A percentile compares a stretch with the other conserved stretches of the same genome.
Evolutionary conservation across 2,797 vertebrate genomes (phyloP).

Genomic region (Pantherophis vulpinus): DNA sequence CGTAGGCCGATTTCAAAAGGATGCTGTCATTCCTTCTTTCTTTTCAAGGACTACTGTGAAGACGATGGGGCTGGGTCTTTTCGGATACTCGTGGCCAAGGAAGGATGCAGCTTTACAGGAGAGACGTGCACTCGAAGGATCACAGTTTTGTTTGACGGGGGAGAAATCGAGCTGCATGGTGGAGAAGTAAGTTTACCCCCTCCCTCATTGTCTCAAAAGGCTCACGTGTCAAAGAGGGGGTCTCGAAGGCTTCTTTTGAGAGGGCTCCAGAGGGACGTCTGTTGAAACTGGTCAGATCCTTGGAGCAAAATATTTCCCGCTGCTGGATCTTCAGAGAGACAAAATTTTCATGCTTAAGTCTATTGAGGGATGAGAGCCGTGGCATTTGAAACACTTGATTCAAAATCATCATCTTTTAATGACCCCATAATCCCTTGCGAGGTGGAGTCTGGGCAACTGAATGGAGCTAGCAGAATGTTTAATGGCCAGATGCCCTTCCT

Average conservation of each 20-base stretch:
- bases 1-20: not conserved
- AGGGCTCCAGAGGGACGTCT: not conserved
- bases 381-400: not conserved
- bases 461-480: no score
- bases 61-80: slow-evolving; percentile 78
- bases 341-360: not conserved
- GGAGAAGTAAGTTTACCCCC: slow-evolving; percentile 75
- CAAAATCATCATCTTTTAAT: no score
- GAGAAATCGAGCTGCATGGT: slow-evolving; percentile 82
- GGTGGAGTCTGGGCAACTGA: no score
- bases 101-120: slow-evolving; percentile 84
- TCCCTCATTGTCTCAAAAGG: not conserved
- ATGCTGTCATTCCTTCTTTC: not conserved
- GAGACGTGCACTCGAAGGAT: slow-evolving; percentile 86
- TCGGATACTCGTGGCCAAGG: slow-evolving; percentile 88
- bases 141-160: slow-evolving; percentile 80
- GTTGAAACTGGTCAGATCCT: no score
- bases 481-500: no score
- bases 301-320: not conserved
- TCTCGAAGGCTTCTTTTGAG: not conserved
- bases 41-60: slow-evolving; percentile 84
- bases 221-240: no score
- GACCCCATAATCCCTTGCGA: no score
- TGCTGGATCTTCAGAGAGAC: no score
- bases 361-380: not conserved